Conservation (phyloP, 2,113 vertebrate species). For the Otocyon megalotis region DNA sequence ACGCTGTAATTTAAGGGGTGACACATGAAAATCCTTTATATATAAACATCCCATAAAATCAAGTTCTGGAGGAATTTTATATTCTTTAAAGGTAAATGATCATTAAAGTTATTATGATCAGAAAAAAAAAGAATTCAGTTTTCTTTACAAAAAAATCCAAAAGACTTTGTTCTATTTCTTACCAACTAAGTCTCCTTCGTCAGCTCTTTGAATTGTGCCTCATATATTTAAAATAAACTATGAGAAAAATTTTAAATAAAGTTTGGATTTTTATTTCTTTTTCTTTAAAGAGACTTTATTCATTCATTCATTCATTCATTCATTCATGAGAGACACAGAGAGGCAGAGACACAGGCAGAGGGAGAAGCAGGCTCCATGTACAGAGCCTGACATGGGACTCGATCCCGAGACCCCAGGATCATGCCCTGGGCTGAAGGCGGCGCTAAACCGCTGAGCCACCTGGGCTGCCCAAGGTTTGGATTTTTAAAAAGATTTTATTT, state of each 20-base stretch:
- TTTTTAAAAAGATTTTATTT: too few species aligned
- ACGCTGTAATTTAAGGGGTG: slow-evolving; percentile 6
- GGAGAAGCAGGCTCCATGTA: too few species aligned
- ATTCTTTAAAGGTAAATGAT: slow-evolving; percentile 38
- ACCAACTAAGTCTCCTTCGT: background rate
- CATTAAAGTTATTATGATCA: background rate
- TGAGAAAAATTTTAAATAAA: slow-evolving; percentile 28
- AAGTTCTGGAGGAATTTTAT: background rate
- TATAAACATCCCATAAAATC: background rate
- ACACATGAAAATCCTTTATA: background rate
- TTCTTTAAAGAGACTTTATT: too few species aligned
- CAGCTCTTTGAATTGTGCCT: background rate
- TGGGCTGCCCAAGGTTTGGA: too few species aligned
- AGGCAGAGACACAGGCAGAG: too few species aligned
- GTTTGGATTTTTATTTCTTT: too few species aligned
- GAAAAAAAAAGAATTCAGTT: background rate
- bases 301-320: too few species aligned
- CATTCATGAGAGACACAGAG: too few species aligned
- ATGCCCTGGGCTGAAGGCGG: too few species aligned
- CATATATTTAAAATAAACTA: background rate
- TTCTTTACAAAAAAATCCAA: slow-evolving; percentile 40
- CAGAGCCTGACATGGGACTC: too few species aligned
- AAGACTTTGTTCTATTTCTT: slow-evolving; percentile 30
- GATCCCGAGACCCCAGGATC: too few species aligned
- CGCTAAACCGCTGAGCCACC: too few species aligned